phyloP scores from a whole-genome alignment of 2,888 invertebrate genomes.

The Omphaloscelis lunosa region DNA sequence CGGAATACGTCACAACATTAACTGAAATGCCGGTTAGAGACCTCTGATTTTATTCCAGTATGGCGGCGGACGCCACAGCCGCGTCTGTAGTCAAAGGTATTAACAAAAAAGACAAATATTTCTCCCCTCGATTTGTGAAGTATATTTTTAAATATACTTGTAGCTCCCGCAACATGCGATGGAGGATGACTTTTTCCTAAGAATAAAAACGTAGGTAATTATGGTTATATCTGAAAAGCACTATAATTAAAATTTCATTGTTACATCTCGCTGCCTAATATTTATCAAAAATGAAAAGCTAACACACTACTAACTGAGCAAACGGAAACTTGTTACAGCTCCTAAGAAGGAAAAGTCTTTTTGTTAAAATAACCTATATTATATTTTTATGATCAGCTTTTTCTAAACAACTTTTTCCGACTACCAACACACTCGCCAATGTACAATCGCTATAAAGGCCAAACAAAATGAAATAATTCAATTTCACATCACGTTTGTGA shows the following conservation, averaged over 20 bases:
- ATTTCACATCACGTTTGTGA: conserved; percentile 73
- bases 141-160: background rate
- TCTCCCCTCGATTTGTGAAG: too few species aligned
- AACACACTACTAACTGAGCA: too few species aligned
- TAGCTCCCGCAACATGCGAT: too few species aligned
- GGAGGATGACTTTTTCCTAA: too few species aligned
- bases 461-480: conserved; percentile 65
- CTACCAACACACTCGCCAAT: background rate
- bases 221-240: too few species aligned
- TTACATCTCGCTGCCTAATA: background rate
- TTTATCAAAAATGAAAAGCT: background rate
- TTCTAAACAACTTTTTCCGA: background rate
- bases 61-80: background rate
- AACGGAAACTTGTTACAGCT: background rate
- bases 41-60: background rate
- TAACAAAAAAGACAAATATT: too few species aligned
- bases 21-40: background rate
- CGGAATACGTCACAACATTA: background rate
- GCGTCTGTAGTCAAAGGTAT: background rate
- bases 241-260: background rate
- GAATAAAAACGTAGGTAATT: too few species aligned
- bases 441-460: background rate
- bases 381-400: background rate
- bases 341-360: background rate
- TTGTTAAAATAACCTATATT: background rate